These are phyloP conservation scores for Agrypnus murinus DNA, from an alignment of 2,888 invertebrate species.

Conservation along the genomic window DNA sequence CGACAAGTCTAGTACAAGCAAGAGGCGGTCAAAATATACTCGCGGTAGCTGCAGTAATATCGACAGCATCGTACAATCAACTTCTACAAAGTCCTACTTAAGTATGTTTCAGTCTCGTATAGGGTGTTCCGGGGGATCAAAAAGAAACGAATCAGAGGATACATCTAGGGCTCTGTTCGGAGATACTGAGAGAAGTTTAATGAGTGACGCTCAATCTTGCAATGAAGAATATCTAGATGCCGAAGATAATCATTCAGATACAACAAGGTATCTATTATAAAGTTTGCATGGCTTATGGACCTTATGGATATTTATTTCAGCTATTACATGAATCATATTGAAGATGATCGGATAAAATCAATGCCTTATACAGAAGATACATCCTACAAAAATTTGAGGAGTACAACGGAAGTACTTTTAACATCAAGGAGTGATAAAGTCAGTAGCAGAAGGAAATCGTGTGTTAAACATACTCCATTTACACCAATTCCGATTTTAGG, in stretches of 20 bases:
- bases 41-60: not conserved
- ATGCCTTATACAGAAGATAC: not conserved
- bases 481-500: constrained; percentile 54
- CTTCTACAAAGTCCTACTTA: constrained; percentile 43
- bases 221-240: constrained; percentile 48
- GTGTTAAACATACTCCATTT: constrained; percentile 30
- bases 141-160: constrained; percentile 32
- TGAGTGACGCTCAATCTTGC: constrained; percentile 31
- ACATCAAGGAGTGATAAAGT: constrained; percentile 13
- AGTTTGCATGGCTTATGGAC: not conserved
- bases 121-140: constrained; percentile 35
- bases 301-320: constrained; percentile 47
- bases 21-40: not conserved
- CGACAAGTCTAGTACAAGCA: not conserved
- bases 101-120: constrained; percentile 48
- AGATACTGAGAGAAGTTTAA: constrained; percentile 39
- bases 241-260: constrained; percentile 46
- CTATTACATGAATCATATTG: constrained; percentile 55
- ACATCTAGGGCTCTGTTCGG: constrained; percentile 48
- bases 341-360: constrained; percentile 37
- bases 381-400: constrained; percentile 37
- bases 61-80: not conserved
- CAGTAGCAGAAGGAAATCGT: constrained; percentile 5
- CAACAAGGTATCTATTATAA: constrained; percentile 45
- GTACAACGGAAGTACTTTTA: constrained; percentile 49